Evolutionary conservation across 2,888 invertebrate genomes (phyloP), one percentile per base, ranked within the genome.

Genomic region (Ormyrus thymus): DNA sequence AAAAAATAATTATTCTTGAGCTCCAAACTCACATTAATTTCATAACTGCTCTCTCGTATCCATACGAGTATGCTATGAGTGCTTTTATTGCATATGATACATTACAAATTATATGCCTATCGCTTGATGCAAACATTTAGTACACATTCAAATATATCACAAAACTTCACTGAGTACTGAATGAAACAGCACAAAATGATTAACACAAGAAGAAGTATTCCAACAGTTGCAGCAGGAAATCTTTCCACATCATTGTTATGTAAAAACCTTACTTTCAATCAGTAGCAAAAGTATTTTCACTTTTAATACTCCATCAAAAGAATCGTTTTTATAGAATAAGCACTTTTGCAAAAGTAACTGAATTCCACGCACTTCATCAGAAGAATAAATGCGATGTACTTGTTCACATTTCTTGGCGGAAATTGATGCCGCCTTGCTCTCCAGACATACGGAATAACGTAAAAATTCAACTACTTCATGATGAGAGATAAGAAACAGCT

Each of bases 401-500:
- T 76, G 51, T 62, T 75, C 51, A 73, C 29, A 71, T 74, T 72
- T 59, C 6, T 66, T 55, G 70, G 58, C 71, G 77, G 71, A 80
- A 77, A 78, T 71, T 15, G 51, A 15, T 70, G 59, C n/a, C 65
- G 51, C 51, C 61, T 70, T 43, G n/a, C 71, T 76, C 71, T 73
- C 50, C 45, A 48, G 66, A 61, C 62, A 66, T 65, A 78, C 75
- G 66, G 80, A 80, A 80, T 74, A 76, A 76, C 75, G 71, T 80
- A 75, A 80, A 80, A 82, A 79, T 77, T 76, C 11, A 78, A 81
- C 76, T 77, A 82, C 82, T 82, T 50, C 61, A 77, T 76, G 77
- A 80, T 76, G 80, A 62, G n/a, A 84, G 86, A 86, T 86, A 86
- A 87, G 84, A 81, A 80, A 58, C 78, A 64, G 80, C 83, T 81